Evolutionary conservation across 2,888 invertebrate species (phyloP), one percentile per base, ranked within the genome.

Genomic region (Parnassius smintheus): DNA sequence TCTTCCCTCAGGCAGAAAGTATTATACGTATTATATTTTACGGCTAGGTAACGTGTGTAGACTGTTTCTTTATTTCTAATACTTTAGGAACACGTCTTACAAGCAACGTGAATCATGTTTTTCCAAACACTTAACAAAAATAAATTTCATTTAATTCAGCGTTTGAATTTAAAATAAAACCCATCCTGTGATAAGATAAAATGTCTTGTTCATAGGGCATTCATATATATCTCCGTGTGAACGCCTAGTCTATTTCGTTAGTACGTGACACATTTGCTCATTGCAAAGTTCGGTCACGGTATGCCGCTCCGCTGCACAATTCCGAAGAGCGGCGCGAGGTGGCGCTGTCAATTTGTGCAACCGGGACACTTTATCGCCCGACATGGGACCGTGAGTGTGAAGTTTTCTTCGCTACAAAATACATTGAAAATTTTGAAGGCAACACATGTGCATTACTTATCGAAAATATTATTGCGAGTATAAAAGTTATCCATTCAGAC

Each of bases 261-360:
- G 75, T 76, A 78, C 74, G 76, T 69, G 78, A 78, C 81, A 83
- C 83, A 84, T 83, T 75, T 71, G 68, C 74, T 72, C 73, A 81
- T 88, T 72, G 52, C 69, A 67, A 56, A 89, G 82, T 89, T 74
- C 67, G 68, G 87, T 89, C 89, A 88, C 88, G 89, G 75, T 86
- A 66, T 85, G 76, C 68, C 76, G 77, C 75, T 75, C 69, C 75
- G 70, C 70, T 76, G 79, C 76, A 75, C 76, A 78, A 75, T 82
- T 83, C 72, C 59, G 61, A 62, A 67, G 68, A 72, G 71, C 77
- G 77, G 72, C 80, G 77, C 75, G 76, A 86, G 87, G 82, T 82
- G 86, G 83, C 84, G 81, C 82, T 86, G 88, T 84, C 88, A 86
- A 85, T 85, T 86, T 85, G 77, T 75, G 74, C 76, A 67, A 52